Base-by-base conservation (phyloP, 2,113 vertebrate species). In the Chionomys nivalis region DNA sequence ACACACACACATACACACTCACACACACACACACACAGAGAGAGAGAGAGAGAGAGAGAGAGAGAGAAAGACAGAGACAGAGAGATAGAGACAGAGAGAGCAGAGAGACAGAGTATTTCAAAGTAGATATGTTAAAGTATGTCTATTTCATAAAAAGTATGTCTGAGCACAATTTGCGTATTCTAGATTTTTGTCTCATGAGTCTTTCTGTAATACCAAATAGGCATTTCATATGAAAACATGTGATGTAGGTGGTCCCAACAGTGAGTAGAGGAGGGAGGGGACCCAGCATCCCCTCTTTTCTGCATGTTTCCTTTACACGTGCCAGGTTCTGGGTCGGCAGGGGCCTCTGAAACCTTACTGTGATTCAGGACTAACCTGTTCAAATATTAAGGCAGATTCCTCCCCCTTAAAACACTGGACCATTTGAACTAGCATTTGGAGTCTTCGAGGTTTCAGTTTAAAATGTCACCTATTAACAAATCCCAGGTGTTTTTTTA, bases 361-460 rank as follows among this genome's bases (percentile, higher is more conserved):
- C 19, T 66, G 88, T 73, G 49, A 87, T 94, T 87, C 2, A 1
- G 7, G 44, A 55, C 47, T 58, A 91, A 85, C 49, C 39, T 58
- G 47, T 76, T 91, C 52, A 66, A 88, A 76, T 83, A 87, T 42
- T 70, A 92, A 94, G 86, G 78, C 87, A 89, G 66, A 77, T 76
- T 63, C 42, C 17, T 73, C 76, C 5, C 36, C 19, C 3, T 52
- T 26, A 42, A 89, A 93, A 44, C 23, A 91, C 1, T 36, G 26
- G 4, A 70, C 5, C 87, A 58, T 93, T 82, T 65, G 58, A 94
- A 90, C 7, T 68, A 76, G 89, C 49, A 52, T 52, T 90, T 86
- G 76, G 72, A 75, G 85, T 82, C 28, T 63, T 92, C 68, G 16
- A 93, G 66, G 49, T 87, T 92, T 86, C 66, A 26, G 63, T 61